These are phyloP conservation scores for Vireo altiloquus DNA, from an alignment of 2,113 vertebrate species.

Conservation along the genomic window DNA sequence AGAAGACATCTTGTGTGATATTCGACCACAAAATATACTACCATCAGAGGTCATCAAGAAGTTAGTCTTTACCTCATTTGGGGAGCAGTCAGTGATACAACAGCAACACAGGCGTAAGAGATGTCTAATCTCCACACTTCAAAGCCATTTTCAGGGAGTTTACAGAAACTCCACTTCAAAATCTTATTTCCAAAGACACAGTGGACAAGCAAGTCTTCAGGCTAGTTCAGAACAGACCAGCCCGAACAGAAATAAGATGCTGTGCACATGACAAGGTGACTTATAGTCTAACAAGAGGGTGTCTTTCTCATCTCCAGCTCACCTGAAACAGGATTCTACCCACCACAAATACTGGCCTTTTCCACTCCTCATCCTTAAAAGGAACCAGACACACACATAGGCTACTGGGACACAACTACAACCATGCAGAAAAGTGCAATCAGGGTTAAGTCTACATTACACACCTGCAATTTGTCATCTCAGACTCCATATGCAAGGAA, in stretches of 20 bases:
- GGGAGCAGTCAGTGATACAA: not conserved
- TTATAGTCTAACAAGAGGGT: not conserved
- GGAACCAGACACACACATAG: not conserved
- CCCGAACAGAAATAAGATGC: not conserved
- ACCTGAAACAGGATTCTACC: not conserved
- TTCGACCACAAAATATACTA: not conserved
- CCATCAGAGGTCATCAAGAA: not conserved
- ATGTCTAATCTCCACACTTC: not conserved
- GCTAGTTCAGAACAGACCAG: not conserved
- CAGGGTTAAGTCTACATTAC: not conserved
- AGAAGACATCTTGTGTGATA: not conserved
- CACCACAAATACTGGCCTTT: not conserved
- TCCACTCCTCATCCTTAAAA: not conserved
- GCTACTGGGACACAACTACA: not conserved
- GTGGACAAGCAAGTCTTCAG: not conserved
- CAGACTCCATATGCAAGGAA: not conserved
- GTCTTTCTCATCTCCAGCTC: not conserved
- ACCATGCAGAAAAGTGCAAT: accelerated
- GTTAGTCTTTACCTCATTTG: not conserved
- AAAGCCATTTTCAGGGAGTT: not conserved
- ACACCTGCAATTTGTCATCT: not conserved
- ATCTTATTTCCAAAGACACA: not conserved
- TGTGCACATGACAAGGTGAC: not conserved
- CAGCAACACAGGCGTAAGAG: not conserved
- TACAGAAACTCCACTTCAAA: not conserved